These are phyloP conservation scores for Bombus turneri DNA, from an alignment of 1,140 invertebrate genomes.

Conservation along the genomic window DNA sequence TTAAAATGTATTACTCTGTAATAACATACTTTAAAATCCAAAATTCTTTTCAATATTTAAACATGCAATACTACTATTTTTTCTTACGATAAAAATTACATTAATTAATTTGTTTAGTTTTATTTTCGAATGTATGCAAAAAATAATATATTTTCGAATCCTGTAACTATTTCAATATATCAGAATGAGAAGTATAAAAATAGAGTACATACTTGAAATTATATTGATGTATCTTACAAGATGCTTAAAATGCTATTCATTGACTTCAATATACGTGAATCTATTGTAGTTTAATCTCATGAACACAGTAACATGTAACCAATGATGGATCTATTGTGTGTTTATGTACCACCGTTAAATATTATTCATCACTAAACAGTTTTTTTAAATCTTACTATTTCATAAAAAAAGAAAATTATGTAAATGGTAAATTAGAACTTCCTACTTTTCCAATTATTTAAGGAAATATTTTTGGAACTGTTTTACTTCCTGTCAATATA, in stretches of 20 bases:
- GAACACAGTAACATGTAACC: background rate
- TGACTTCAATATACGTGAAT: conserved; percentile 32
- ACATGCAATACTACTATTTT: background rate
- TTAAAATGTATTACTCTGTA: background rate
- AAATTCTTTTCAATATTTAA: background rate
- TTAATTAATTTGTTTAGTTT: background rate
- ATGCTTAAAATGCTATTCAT: conserved; percentile 35
- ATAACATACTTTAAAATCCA: background rate
- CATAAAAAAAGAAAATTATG: background rate
- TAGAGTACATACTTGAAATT: background rate
- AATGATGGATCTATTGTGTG: background rate
- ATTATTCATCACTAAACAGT: background rate
- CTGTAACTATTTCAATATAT: background rate
- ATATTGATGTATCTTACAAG: background rate
- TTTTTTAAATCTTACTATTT: background rate
- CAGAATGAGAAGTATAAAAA: background rate
- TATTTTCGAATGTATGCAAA: background rate
- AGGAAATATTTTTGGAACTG: background rate
- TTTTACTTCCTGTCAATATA: background rate
- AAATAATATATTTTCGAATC: background rate
- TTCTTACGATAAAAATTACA: background rate
- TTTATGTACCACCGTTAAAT: background rate
- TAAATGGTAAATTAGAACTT: background rate
- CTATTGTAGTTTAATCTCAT: background rate
- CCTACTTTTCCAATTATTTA: background rate